Conservation (phyloP, 2,797 vertebrate genomes). For the Erethizon dorsatum region DNA sequence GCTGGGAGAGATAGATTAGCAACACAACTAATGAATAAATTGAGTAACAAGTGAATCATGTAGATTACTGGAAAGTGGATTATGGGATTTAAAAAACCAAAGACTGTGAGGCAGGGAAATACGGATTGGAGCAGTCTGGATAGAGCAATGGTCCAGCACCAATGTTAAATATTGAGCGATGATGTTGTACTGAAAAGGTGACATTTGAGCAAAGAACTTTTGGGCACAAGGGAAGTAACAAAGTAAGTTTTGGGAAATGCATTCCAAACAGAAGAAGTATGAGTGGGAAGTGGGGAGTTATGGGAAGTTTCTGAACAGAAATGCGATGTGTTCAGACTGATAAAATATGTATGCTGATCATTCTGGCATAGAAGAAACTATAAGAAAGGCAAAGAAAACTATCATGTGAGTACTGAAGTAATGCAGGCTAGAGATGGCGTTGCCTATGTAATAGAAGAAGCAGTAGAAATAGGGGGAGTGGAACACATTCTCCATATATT, state of each 20-base stretch:
- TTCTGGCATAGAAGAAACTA: neutral
- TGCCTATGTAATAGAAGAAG: neutral
- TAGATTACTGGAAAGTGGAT: neutral
- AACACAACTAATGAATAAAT: neutral
- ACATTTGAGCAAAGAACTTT: neutral
- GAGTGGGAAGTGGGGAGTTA: rapidly evolving
- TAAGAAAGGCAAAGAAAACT: too few species aligned
- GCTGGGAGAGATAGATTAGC: neutral
- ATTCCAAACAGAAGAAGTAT: neutral
- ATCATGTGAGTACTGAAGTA: too few species aligned
- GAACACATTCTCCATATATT: neutral
- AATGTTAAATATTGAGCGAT: neutral
- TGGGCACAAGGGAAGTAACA: neutral
- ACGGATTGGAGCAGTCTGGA: rapidly evolving
- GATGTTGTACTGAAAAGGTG: neutral
- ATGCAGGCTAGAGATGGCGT: rapidly evolving
- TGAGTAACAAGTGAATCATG: neutral
- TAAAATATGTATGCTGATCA: neutral
- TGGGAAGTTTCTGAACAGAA: neutral
- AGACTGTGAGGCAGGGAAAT: neutral
- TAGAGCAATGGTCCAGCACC: neutral
- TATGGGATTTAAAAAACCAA: neutral
- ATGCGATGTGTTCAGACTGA: neutral
- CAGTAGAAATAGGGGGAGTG: neutral
- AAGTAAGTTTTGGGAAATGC: neutral